phyloP scores from a whole-genome alignment of 64 coral and sea anemone species.

The Actinia tenebrosa region DNA sequence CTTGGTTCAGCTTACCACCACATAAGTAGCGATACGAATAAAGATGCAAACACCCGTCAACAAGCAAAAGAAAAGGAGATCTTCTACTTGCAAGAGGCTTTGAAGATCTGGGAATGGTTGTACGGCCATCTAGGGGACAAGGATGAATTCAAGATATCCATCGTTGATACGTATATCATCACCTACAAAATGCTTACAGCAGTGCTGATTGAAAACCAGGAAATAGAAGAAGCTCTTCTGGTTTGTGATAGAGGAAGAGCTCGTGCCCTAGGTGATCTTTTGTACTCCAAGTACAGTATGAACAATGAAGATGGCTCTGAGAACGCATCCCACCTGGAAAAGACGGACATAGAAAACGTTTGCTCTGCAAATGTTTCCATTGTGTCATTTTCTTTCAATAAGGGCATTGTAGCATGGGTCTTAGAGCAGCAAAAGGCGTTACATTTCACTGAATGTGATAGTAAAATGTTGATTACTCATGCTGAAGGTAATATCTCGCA shows the following conservation, averaged over 20 bases:
- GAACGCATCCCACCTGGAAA: not conserved
- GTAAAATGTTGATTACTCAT: not conserved
- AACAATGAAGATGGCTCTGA: not conserved
- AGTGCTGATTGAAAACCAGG: not conserved
- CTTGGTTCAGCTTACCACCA: no score
- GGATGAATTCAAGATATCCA: slow-evolving; percentile 5
- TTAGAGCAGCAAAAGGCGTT: not conserved
- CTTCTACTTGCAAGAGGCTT: not conserved
- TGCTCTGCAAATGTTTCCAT: not conserved
- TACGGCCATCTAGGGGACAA: not conserved
- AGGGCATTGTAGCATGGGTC: not conserved
- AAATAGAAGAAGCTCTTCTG: not conserved
- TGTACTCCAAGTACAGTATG: not conserved
- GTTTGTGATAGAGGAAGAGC: slow-evolving; percentile 4
- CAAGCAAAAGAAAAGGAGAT: no score
- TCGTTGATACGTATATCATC: not conserved
- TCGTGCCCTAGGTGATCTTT: not conserved
- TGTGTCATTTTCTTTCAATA: not conserved
- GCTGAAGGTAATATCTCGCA: not conserved
- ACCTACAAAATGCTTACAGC: not conserved
- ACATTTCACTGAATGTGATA: not conserved
- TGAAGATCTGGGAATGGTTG: not conserved
- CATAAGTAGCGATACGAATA: no score
- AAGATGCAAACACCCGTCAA: no score
- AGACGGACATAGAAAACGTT: not conserved